These are phyloP conservation scores for Tamandua tetradactyla DNA, from an alignment of 2,797 vertebrate species.

Conservation along the genomic window DNA sequence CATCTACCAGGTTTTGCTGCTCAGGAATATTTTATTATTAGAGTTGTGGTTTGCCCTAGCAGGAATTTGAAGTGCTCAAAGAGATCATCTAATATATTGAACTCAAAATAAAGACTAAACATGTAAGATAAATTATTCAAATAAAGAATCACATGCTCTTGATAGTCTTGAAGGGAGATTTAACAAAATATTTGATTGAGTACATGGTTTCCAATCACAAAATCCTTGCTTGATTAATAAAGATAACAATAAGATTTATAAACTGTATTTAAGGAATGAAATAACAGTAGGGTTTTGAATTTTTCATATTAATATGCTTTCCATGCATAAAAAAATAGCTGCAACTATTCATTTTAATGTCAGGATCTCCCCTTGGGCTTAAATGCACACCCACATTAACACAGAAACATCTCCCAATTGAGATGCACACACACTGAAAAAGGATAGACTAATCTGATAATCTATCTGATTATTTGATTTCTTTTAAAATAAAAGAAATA, in stretches of 20 bases:
- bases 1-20: background rate
- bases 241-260: background rate
- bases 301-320: background rate
- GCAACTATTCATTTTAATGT: background rate
- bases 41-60: background rate
- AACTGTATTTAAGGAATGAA: background rate
- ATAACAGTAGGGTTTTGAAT: background rate
- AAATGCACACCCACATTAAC: background rate
- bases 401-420: background rate
- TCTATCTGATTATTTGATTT: too few species aligned
- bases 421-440: background rate
- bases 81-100: background rate
- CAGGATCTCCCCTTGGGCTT: background rate
- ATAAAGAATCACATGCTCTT: background rate
- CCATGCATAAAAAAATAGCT: too few species aligned
- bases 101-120: background rate
- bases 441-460: too few species aligned
- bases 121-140: background rate
- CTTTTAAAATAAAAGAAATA: background rate
- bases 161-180: background rate
- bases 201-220: background rate
- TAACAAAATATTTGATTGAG: background rate
- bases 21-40: background rate
- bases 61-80: background rate
- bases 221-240: background rate